phyloP scores from a whole-genome alignment of 2,888 invertebrate species.

The Lysandra bellargus region DNA sequence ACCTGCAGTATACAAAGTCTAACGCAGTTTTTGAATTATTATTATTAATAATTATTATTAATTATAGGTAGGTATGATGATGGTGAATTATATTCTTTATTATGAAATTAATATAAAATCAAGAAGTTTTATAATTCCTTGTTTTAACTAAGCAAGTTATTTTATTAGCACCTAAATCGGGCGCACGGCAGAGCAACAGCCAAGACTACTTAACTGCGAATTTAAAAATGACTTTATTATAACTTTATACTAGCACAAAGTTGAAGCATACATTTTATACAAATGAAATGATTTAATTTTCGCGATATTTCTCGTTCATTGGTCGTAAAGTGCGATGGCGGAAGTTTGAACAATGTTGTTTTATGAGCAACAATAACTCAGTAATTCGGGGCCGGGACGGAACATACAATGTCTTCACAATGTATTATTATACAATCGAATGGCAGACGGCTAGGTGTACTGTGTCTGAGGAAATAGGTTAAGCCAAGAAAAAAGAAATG shows the following conservation, averaged over 20 bases:
- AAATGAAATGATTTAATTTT: conserved; percentile 29
- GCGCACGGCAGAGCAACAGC: neutral
- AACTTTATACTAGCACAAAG: neutral
- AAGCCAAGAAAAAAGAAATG: neutral
- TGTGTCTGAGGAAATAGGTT: neutral
- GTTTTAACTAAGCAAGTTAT: neutral
- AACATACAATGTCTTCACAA: conserved; percentile 28
- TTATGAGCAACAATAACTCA: conserved; percentile 25
- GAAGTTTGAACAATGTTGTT: conserved; percentile 29
- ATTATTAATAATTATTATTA: too few relatives aligned
- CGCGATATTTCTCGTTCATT: conserved; percentile 18
- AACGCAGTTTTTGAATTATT: too few relatives aligned
- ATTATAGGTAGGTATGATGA: too few relatives aligned
- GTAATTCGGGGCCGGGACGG: conserved; percentile 25
- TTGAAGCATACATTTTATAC: conserved; percentile 1
- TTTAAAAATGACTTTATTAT: neutral
- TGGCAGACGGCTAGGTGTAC: neutral
- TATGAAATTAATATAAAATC: too few relatives aligned
- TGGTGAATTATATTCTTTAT: too few relatives aligned
- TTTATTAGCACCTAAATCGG: neutral
- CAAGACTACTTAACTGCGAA: neutral
- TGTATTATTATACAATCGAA: conserved; percentile 23
- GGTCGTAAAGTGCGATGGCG: conserved; percentile 9
- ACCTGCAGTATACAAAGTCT: too few relatives aligned
- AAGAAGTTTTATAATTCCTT: too few relatives aligned